These are phyloP conservation scores for Charina bottae DNA, from an alignment of 2,113 vertebrate genomes.

Conservation along the genomic window DNA sequence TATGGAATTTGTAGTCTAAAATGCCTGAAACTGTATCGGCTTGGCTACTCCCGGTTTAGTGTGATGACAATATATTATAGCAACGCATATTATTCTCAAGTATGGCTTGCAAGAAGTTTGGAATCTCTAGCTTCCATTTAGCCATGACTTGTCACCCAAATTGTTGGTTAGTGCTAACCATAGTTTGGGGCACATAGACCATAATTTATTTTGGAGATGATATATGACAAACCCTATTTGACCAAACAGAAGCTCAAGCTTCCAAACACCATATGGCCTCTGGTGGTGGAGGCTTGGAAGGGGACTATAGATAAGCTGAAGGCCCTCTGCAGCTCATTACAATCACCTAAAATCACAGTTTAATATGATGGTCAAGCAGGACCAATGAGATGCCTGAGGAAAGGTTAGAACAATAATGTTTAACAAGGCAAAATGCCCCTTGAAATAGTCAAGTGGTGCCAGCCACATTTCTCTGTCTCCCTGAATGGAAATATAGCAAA, in stretches of 20 bases:
- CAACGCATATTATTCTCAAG: background rate
- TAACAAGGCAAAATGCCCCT: background rate
- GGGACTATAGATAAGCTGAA: background rate
- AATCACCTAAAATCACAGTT: background rate
- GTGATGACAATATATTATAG: background rate
- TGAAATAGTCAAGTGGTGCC: background rate
- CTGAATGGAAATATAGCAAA: background rate
- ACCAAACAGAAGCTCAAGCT: background rate
- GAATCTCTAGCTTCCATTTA: background rate
- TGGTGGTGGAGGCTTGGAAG: background rate
- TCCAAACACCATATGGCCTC: background rate
- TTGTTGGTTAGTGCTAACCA: background rate
- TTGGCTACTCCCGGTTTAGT: background rate
- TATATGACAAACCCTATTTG: background rate
- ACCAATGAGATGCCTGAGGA: background rate
- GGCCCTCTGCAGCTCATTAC: background rate
- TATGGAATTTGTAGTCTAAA: background rate
- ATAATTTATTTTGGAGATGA: background rate
- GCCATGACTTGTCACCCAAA: background rate
- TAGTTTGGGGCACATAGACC: background rate
- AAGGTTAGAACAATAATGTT: slow-evolving; percentile 31
- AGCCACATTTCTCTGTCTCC: background rate
- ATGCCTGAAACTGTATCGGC: background rate
- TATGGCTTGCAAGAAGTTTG: no score
- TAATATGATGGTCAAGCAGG: background rate